Conservation (phyloP, 1,140 invertebrate species). For the Drosophila navojoa region DNA sequence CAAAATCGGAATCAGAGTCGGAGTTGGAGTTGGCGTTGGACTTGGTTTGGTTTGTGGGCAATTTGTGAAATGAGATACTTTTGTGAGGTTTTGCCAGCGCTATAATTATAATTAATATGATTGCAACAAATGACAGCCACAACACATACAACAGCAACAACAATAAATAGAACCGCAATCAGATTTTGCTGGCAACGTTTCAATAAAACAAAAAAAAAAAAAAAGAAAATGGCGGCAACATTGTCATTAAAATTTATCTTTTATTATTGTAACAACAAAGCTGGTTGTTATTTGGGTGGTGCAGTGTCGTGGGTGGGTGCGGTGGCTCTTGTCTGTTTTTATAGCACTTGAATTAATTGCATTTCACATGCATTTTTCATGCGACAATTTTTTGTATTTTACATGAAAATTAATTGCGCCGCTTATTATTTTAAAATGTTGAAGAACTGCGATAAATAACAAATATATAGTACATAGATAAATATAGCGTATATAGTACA, state of each 20-base stretch:
- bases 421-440: constrained; percentile 65
- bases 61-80: constrained; percentile 79
- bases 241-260: constrained; percentile 77
- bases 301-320: neutral
- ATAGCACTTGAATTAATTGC: constrained; percentile 74
- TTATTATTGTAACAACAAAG: constrained; percentile 57
- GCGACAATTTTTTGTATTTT: constrained; percentile 57
- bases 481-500: neutral
- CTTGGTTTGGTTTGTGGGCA: constrained; percentile 59
- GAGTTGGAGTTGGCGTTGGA: constrained; percentile 60
- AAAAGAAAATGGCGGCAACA: constrained; percentile 61
- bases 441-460: constrained; percentile 23
- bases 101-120: constrained; percentile 79
- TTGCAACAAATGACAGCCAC: constrained; percentile 43
- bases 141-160: constrained; percentile 23
- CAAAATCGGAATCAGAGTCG: constrained; percentile 48
- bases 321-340: constrained; percentile 18
- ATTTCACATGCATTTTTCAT: constrained; percentile 71
- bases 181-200: constrained; percentile 61
- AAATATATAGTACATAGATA: neutral
- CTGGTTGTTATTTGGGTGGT: constrained; percentile 41
- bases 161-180: constrained; percentile 19
- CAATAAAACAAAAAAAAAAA: constrained; percentile 36
- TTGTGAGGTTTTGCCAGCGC: constrained; percentile 66
- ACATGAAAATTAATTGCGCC: constrained; percentile 67